Evolutionary conservation across 1,140 invertebrate species (phyloP).

Genomic region (Drosophila baimaii): DNA sequence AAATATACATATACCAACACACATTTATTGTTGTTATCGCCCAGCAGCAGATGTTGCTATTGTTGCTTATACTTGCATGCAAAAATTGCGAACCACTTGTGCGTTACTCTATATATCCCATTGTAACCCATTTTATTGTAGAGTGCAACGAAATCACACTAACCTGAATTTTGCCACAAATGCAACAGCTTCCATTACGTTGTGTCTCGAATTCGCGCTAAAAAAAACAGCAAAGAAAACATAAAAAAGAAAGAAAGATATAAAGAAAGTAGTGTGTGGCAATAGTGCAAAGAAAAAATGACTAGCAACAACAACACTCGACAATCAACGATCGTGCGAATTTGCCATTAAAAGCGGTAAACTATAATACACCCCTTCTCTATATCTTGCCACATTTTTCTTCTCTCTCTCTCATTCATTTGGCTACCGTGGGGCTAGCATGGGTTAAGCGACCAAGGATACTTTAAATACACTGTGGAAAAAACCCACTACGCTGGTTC

Average conservation of each 20-base stretch:
- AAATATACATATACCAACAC: slow-evolving; percentile 25
- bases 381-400: slow-evolving; percentile 9
- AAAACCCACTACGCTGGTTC: neutral
- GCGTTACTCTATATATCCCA: slow-evolving; percentile 42
- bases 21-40: slow-evolving; percentile 60
- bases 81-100: slow-evolving; percentile 64
- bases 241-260: neutral
- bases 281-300: slow-evolving; percentile 36
- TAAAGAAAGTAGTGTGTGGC: slow-evolving; percentile 44
- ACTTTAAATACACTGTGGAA: neutral
- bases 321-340: slow-evolving; percentile 56
- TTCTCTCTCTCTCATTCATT: neutral
- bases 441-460: slow-evolving; percentile 15
- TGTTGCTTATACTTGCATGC: slow-evolving; percentile 44
- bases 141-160: slow-evolving; percentile 76
- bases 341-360: slow-evolving; percentile 53
- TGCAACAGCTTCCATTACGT: slow-evolving; percentile 68
- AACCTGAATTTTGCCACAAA: slow-evolving; percentile 79
- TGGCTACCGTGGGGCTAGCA: slow-evolving; percentile 1
- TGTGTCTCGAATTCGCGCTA: slow-evolving; percentile 56
- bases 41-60: slow-evolving; percentile 61
- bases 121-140: slow-evolving; percentile 68
- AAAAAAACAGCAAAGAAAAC: slow-evolving; percentile 39
- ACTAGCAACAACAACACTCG: slow-evolving; percentile 28
- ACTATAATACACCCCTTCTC: slow-evolving; percentile 8